Evolutionary conservation across 2,797 vertebrate species (phyloP), one percentile per base, ranked within the genome.

Genomic region (Stomatorhinus walkeri): DNA sequence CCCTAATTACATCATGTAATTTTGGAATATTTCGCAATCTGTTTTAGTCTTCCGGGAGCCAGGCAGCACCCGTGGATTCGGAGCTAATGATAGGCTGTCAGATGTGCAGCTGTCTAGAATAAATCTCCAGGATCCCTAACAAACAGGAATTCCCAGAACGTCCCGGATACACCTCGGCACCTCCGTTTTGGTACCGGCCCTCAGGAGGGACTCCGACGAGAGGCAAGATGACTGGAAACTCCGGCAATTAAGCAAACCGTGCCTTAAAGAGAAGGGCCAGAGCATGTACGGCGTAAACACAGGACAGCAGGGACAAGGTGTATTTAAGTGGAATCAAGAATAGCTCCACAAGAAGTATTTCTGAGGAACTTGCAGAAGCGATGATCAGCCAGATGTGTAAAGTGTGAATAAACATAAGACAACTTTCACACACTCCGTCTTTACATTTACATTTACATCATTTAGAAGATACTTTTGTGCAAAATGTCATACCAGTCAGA

Each of bases 41-140:
- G 94, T 96, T 94, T 94, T 89, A 91, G 94, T 94, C 95, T 93
- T 93, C 61, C 54, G 96, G 94, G 95, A 96, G 92, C 91, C 91
- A 92, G 94, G 92, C 93, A 94, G 92, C 91, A 95, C 95, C 94
- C 95, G 93, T 95, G 95, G 95, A 95, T 96, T 95, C 92, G 90
- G 92, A 90, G 91, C 95, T 96, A 96, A 96, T 96, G 95, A 96
- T 95, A 95, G 94, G 93, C 96, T 96, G 96, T 96, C 96, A 96
- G 92, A 93, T 91, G 93, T 94, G 95, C 95, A 96, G 95, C 95
- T 96, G 96, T 96, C 95, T 95, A 94, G 94, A 95, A 96, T 96
- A 95, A 96, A 96, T 96, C 92, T 93, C 95, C 92, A 93, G 91
- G 91, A 93, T 94, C 93, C 88, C 91, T 93, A 94, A 94, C 94